Percentiles rank a stretch among this genome's conserved stretches.
Evolutionary conservation across 2,888 invertebrate genomes (phyloP).

Genomic region (Anarsia innoxiella): DNA sequence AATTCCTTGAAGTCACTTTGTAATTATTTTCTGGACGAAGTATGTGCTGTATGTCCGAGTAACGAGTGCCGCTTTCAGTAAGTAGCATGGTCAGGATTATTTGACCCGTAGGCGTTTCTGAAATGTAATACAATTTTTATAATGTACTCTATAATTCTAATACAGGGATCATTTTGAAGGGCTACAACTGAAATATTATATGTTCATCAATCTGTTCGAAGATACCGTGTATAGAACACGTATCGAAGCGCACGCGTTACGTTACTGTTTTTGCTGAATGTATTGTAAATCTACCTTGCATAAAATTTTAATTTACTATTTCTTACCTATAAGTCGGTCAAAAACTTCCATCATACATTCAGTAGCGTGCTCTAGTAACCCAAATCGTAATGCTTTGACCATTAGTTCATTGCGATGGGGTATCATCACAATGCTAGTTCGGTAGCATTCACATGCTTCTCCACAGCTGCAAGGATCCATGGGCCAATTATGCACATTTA

Average conservation of each 20-base stretch:
- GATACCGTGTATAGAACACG: too few relatives aligned
- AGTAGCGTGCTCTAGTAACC: constrained; percentile 54
- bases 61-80: constrained; percentile 50
- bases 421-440: constrained; percentile 47
- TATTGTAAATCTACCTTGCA: too few relatives aligned
- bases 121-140: too few relatives aligned
- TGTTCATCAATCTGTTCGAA: too few relatives aligned
- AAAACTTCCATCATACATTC: constrained; percentile 53
- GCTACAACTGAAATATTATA: too few relatives aligned
- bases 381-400: constrained; percentile 51
- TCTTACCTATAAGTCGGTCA: constrained; percentile 51
- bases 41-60: constrained; percentile 53
- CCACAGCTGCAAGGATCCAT: constrained; percentile 58
- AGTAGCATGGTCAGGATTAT: constrained; percentile 52
- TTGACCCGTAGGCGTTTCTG: constrained; percentile 53
- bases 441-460: constrained; percentile 58
- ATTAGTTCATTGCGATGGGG: constrained; percentile 61
- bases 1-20: constrained; percentile 39
- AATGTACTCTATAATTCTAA: too few relatives aligned
- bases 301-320: too few relatives aligned
- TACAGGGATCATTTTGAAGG: too few relatives aligned
- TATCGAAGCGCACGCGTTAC: too few relatives aligned
- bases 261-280: too few relatives aligned
- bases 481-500: constrained; percentile 49
- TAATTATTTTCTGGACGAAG: constrained; percentile 40